Evolutionary conservation across 2,888 invertebrate genomes (phyloP).

Genomic region (Sympetrum striolatum): DNA sequence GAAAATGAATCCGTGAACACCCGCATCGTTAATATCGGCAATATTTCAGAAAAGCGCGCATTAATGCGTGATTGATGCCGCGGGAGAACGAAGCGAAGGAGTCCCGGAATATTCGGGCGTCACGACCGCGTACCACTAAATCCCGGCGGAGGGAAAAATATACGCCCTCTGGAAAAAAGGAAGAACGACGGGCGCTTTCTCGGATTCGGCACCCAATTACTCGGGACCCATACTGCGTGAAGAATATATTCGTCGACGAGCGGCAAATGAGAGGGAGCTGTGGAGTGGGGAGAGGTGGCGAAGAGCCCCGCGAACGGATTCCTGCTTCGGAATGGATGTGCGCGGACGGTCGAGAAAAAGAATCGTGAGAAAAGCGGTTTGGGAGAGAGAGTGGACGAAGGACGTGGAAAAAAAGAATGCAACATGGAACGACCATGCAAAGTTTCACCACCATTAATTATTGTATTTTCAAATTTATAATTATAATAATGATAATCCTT

Average conservation of each 20-base stretch:
- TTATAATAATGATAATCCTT: too few species aligned
- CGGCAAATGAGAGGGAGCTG: background rate
- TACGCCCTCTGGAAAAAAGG: background rate
- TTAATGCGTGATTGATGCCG: conserved; percentile 19
- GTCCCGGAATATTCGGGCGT: background rate
- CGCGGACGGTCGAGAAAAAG: background rate
- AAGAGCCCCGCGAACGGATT: background rate
- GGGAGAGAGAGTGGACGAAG: background rate
- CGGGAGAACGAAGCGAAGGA: background rate
- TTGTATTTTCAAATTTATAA: too few species aligned
- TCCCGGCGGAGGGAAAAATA: background rate
- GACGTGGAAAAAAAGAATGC: background rate
- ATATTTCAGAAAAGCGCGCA: background rate
- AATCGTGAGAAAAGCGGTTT: background rate
- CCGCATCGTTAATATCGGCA: background rate
- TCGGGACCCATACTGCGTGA: conserved; percentile 22
- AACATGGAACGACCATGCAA: background rate
- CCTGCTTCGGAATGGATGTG: background rate
- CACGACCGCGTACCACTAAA: background rate
- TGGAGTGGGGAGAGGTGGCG: background rate
- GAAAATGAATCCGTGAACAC: background rate
- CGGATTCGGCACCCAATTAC: conserved; percentile 28
- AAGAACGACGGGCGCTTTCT: background rate
- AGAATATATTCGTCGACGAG: background rate
- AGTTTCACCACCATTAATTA: background rate